Conservation (phyloP, 1,140 invertebrate species). For the Meteorus sp. region DNA sequence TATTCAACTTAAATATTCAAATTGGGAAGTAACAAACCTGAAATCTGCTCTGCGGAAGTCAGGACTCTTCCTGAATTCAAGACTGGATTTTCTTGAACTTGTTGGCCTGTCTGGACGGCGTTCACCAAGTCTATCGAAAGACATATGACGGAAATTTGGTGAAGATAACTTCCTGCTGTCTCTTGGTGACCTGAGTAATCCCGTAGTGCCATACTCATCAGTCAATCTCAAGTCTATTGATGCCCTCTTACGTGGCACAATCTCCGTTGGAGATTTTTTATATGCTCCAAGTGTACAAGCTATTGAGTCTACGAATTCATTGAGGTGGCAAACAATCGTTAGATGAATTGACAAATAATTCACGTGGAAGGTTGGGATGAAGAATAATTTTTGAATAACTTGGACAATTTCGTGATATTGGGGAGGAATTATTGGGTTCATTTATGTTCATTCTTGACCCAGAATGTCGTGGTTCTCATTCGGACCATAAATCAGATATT, state of each 20-base stretch:
- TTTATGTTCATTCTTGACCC: too few relatives aligned
- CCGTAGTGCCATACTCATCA: conserved; percentile 43
- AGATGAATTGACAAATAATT: background rate
- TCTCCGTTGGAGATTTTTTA: conserved; percentile 51
- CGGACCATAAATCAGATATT: too few relatives aligned
- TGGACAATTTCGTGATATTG: too few relatives aligned
- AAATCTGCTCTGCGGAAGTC: conserved; percentile 53
- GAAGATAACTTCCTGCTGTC: conserved; percentile 50
- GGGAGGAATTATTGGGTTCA: too few relatives aligned
- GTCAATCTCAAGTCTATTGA: conserved; percentile 51
- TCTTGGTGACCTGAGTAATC: conserved; percentile 41
- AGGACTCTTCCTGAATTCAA: conserved; percentile 52
- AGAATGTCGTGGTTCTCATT: too few relatives aligned
- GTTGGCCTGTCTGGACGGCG: conserved; percentile 45
- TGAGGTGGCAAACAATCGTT: background rate
- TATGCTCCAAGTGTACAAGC: conserved; percentile 37
- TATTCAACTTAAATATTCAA: too few relatives aligned
- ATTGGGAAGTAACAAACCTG: conserved; percentile 36
- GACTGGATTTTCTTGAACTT: conserved; percentile 51
- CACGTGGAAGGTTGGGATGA: background rate
- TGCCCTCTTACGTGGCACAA: conserved; percentile 51
- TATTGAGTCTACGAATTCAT: conserved; percentile 22
- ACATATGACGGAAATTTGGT: conserved; percentile 55
- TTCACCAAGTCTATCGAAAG: conserved; percentile 52
- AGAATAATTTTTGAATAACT: too few relatives aligned